Percentiles rank a stretch among this genome's conserved stretches.
These are phyloP conservation scores for Parotocinclus haroldoi DNA, from an alignment of 2,797 vertebrate species.

Conservation along the genomic window DNA sequence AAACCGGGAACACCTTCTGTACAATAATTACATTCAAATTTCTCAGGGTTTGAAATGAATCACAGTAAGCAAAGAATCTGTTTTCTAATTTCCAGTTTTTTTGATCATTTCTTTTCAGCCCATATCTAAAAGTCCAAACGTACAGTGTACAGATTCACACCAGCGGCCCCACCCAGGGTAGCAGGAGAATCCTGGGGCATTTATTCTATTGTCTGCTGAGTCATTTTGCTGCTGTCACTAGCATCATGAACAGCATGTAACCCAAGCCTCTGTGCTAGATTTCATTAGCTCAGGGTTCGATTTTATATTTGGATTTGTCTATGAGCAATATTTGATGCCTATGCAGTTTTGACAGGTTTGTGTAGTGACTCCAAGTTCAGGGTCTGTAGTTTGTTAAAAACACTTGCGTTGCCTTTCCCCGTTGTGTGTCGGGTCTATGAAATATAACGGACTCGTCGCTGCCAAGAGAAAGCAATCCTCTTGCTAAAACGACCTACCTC, in stretches of 20 bases:
- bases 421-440: no score
- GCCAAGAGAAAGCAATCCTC: conserved; percentile 36
- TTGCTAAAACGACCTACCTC: conserved; percentile 40
- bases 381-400: no score
- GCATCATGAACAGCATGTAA: conserved; percentile 26
- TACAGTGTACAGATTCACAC: background rate
- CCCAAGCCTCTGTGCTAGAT: background rate
- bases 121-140: background rate
- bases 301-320: no score
- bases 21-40: conserved; percentile 5
- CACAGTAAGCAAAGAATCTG: background rate
- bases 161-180: conserved; percentile 2
- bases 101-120: background rate
- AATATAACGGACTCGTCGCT: no score
- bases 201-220: conserved; percentile 41
- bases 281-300: no score
- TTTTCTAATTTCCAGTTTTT: conserved; percentile 15
- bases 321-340: no score
- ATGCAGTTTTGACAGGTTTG: no score
- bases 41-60: background rate
- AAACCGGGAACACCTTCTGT: background rate
- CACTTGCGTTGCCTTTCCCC: no score
- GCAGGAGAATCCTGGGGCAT: conserved; percentile 3
- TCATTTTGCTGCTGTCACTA: conserved; percentile 31
- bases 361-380: no score